Evolutionary conservation across 2,797 vertebrate species (phyloP).

Genomic region (Micropoecilia bifurca): DNA sequence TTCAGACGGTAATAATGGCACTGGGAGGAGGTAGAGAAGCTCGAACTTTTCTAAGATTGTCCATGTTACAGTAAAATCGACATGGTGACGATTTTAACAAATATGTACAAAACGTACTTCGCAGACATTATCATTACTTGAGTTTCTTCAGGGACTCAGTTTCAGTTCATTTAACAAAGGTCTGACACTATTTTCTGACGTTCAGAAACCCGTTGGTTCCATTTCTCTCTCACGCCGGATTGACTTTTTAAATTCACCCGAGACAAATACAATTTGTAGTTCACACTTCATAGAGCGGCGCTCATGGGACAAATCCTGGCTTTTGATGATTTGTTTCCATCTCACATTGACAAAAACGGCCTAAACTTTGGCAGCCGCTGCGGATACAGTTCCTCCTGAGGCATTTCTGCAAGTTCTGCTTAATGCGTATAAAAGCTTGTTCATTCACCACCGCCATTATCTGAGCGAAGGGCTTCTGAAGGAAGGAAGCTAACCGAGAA

Average conservation of each 20-base stretch:
- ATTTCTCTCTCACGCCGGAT: neutral
- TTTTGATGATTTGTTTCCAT: neutral
- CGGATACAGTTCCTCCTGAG: slow-evolving; percentile 1
- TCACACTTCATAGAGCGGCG: neutral
- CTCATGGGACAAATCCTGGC: neutral
- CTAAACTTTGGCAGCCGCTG: slow-evolving; percentile 6
- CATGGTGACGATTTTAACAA: too few species aligned
- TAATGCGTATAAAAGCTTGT: neutral
- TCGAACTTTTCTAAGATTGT: too few species aligned
- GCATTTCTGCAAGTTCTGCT: slow-evolving; percentile 8
- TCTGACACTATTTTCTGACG: neutral
- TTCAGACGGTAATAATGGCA: neutral
- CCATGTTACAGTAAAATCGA: too few species aligned
- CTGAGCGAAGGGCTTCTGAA: neutral
- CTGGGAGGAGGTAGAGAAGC: too few species aligned
- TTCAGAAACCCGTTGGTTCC: neutral
- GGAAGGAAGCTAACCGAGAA: neutral
- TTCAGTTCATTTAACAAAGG: neutral
- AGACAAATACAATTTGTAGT: slow-evolving; percentile 47
- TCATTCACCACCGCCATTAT: neutral
- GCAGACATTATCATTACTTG: neutral
- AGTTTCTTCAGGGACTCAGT: neutral
- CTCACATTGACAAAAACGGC: slow-evolving; percentile 9
- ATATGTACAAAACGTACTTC: too few species aligned
- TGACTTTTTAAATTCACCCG: slow-evolving; percentile 37